Base-by-base conservation (phyloP, 2,888 invertebrate species). In the Stegana nigrithorax region DNA sequence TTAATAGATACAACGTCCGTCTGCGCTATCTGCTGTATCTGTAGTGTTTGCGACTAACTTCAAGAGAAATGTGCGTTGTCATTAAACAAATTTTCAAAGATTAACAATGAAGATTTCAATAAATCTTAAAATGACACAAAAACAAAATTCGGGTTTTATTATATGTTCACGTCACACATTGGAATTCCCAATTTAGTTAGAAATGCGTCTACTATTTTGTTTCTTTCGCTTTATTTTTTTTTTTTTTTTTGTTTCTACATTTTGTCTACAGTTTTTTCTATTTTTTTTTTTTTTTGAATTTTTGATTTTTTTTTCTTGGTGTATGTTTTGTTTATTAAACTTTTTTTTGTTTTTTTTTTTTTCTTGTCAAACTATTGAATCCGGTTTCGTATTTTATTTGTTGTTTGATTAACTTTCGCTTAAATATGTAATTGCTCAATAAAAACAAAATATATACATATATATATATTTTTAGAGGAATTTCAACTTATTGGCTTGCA, bases 21-120 rank as follows among this genome's bases (percentile, higher is more conserved):
- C n/a, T n/a, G n/a, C n/a, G n/a, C n/a, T n/a, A n/a, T n/a, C n/a
- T n/a, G n/a, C n/a, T n/a, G n/a, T n/a, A n/a, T n/a, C n/a, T n/a
- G n/a, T n/a, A n/a, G n/a, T n/a, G n/a, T n/a, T n/a, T n/a, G n/a
- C n/a, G n/a, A n/a, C n/a, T n/a, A n/a, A n/a, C n/a, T 66, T 53
- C 62, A 59, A 63, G 67, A 44, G 44, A 59, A 63, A 55, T 59
- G 32, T 75, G 76, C 68, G 73, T 80, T 78, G 80, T 75, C 75
- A 80, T 80, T 80, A 73, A 78, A 73, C 71, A 75, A 78, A 75
- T 80, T 72, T 75, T 76, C 73, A 76, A 80, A 69, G 74, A 75
- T 73, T 67, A 64, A 62, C 73, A 57, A 65, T 56, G 59, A 63
- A 50, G 26, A 50, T 50, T 50, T 50, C 17, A 50, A 50, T 50